Conservation (phyloP, 2,797 vertebrate species). For the Hafferia zeledoni region DNA sequence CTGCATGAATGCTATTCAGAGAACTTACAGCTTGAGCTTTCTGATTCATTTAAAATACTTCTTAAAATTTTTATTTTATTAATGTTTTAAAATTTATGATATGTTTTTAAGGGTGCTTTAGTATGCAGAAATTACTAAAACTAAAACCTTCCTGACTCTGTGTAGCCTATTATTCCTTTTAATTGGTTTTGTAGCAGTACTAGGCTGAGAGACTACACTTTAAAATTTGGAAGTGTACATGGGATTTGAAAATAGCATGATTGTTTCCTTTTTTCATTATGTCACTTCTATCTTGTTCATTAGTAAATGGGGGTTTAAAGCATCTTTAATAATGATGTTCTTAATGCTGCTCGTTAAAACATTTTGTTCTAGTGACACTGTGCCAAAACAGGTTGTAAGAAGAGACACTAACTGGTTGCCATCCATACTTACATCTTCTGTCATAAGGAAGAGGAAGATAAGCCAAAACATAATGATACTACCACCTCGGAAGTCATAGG, state of each 20-base stretch:
- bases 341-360: slow-evolving; percentile 9
- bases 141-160: neutral
- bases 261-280: slow-evolving; percentile 31
- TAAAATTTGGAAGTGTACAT: slow-evolving; percentile 29
- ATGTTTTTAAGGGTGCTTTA: neutral
- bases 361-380: neutral
- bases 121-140: neutral
- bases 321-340: neutral
- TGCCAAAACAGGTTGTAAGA: neutral
- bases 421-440: neutral
- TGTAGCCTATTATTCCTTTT: neutral
- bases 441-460: neutral
- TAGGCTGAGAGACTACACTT: slow-evolving; percentile 1
- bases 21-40: neutral
- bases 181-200: neutral
- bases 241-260: slow-evolving; percentile 14
- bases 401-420: neutral
- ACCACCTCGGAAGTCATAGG: neutral
- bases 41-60: neutral
- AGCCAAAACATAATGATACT: neutral
- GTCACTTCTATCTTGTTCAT: slow-evolving; percentile 28
- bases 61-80: neutral
- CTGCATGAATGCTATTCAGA: neutral
- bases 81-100: neutral
- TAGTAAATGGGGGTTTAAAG: slow-evolving; percentile 33